Evolutionary conservation across 1,140 invertebrate species (phyloP).

Genomic region (Nasonia vitripennis): DNA sequence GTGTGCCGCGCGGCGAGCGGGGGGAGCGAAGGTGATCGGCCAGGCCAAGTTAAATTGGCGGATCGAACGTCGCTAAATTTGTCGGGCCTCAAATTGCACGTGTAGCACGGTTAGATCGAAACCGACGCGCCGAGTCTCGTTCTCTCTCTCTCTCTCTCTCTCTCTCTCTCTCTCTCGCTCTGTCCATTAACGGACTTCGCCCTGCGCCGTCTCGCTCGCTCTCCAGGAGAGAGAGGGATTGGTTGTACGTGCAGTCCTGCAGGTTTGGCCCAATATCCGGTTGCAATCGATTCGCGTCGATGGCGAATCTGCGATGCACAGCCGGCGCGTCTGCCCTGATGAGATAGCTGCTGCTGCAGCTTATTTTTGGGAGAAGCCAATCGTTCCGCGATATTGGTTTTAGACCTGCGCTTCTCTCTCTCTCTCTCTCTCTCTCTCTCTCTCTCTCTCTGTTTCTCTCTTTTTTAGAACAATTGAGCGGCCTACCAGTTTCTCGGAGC

Average conservation of each 20-base stretch:
- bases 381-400: background rate
- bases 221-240: background rate
- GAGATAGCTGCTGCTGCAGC: background rate
- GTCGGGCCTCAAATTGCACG: slow-evolving; percentile 49
- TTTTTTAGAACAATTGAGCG: no score
- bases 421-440: no score
- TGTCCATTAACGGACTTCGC: slow-evolving; percentile 10
- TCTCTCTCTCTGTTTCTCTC: no score
- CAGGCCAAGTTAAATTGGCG: slow-evolving; percentile 51
- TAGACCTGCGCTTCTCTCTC: no score
- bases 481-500: no score
- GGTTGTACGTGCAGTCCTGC: background rate
- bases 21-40: slow-evolving; percentile 33
- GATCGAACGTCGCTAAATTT: slow-evolving; percentile 52
- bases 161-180: background rate
- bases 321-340: background rate
- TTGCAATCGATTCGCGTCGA: slow-evolving; percentile 41
- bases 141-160: background rate
- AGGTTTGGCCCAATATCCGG: slow-evolving; percentile 42
- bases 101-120: slow-evolving; percentile 41
- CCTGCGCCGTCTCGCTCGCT: background rate
- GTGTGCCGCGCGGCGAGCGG: background rate
- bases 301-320: slow-evolving; percentile 16
- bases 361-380: background rate
- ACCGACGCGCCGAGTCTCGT: slow-evolving; percentile 5